Base-by-base conservation (phyloP, 2,113 vertebrate species). In the Willisornis vidua region DNA sequence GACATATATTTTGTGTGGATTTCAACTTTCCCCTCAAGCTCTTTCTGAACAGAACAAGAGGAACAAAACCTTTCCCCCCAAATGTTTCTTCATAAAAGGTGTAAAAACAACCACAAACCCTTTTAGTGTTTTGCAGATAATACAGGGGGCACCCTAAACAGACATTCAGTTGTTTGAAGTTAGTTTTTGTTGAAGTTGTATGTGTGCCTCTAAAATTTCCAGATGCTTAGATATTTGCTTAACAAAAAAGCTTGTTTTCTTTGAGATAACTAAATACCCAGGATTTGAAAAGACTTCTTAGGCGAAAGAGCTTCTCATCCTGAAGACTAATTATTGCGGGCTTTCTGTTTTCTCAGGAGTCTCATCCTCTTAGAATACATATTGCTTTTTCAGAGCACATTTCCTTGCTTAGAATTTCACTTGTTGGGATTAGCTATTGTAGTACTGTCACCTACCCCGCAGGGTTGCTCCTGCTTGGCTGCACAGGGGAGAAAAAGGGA, bases 401-500 rank as follows among this genome's bases (percentile, higher is more conserved):
- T 91, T 94, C 62, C 76, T 65, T 0, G 26, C 61, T 75, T 65
- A 57, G 85, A 83, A 81, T 85, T 92, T 85, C 12, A 16, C 74
- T 92, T 90, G 77, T 93, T 94, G 89, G 70, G 91, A 88, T 80
- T 96, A 94, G 71, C 78, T 97, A 71, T 94, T 85, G 90, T 93
- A 46, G 84, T 52, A 83, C 71, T 72, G 79, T 89, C 93, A 67
- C 66, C 33, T 73, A 20, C 95, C 91, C 96, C 7, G 49, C 16
- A 9, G 93, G 71, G 82, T 54, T 49, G 72, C 88, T 95, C 67
- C 86, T 59, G 89, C 85, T 90, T 73, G 88, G 66, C 80, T 93
- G 74, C 94, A 79, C 4, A 3, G 23, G 31, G 37, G 45, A 87
- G 58, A 45, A 83, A 83, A 82, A 83, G 45, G 33, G 58, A 65